Evolutionary conservation across 2,888 invertebrate species (phyloP), one percentile per base, ranked within the genome.

Genomic region (Proisotoma minuta): DNA sequence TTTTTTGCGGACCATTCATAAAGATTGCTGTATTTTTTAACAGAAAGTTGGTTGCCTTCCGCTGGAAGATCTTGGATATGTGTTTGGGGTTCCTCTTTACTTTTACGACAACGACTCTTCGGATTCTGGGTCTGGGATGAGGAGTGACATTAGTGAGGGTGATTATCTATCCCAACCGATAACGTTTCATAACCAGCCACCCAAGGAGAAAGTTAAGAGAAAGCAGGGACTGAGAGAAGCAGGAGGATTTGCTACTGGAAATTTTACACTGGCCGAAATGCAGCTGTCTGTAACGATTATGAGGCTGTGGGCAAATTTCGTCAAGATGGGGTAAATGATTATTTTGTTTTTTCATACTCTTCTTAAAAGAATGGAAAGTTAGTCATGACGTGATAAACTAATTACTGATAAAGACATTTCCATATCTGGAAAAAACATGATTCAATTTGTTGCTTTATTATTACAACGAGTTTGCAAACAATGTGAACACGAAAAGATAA

Each of bases 21-120:
- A n/a, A n/a, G n/a, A n/a, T n/a, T n/a, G n/a, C n/a, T n/a, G n/a
- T n/a, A n/a, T 80, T 59, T 66, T 77, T 80, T 39, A 79, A 86
- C 83, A 92, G 91, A 85, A 91, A 61, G 89, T 91, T 79, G 93
- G 93, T 49, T 93, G 93, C 76, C 89, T 93, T 73, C 92, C 92
- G 75, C 93, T 93, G 0, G 93, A 94, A 77, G 93, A 94, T 75
- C 78, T 94, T 68, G 88, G 92, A 1, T 94, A 93, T 76, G 84
- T 94, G 66, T 92, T 94, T 76, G 94, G 94, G 2, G 91, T 91
- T 2, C 93, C 94, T 0, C 81, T 94, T 48, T 66, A 62, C 52
- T 62, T 60, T 58, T 65, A 65, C 53, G 60, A 66, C 52, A 62
- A 58, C 50, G 63, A 62, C 34, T 66, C 57, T 57, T 29, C 28